Evolutionary conservation across 2,113 vertebrate genomes (phyloP).

Genomic region (Tragelaphus buxtoni): DNA sequence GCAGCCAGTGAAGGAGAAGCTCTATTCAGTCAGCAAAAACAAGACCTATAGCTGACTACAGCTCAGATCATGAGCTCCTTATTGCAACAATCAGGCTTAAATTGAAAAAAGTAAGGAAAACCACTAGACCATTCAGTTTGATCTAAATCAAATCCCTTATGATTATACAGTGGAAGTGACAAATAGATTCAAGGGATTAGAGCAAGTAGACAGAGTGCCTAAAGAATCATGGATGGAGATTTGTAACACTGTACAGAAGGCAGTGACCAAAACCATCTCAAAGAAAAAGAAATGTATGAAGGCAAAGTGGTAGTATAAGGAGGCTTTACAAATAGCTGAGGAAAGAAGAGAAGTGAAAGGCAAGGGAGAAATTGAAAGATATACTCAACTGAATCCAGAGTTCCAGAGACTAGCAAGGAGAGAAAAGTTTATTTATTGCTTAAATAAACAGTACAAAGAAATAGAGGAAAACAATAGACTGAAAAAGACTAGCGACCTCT

Average conservation of each 20-base stretch:
- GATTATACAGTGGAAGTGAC: not conserved
- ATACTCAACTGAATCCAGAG: not conserved
- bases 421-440: not conserved
- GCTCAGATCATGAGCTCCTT: not conserved
- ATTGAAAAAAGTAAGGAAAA: not conserved
- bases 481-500: not conserved
- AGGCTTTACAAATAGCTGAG: not conserved
- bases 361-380: not conserved
- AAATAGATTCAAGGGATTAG: not conserved
- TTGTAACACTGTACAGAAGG: not conserved
- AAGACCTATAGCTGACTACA: not conserved
- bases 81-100: not conserved
- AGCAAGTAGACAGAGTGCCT: not conserved
- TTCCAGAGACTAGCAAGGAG: not conserved
- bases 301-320: not conserved
- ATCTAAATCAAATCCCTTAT: not conserved
- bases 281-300: not conserved
- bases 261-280: not conserved
- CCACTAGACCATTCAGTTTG: not conserved
- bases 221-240: not conserved
- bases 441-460: not conserved
- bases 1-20: not conserved
- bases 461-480: not conserved
- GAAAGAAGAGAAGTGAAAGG: not conserved
- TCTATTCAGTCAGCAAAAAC: not conserved